Base-by-base conservation (phyloP, 2,797 vertebrate genomes). In the Toxotes lorentzi region DNA sequence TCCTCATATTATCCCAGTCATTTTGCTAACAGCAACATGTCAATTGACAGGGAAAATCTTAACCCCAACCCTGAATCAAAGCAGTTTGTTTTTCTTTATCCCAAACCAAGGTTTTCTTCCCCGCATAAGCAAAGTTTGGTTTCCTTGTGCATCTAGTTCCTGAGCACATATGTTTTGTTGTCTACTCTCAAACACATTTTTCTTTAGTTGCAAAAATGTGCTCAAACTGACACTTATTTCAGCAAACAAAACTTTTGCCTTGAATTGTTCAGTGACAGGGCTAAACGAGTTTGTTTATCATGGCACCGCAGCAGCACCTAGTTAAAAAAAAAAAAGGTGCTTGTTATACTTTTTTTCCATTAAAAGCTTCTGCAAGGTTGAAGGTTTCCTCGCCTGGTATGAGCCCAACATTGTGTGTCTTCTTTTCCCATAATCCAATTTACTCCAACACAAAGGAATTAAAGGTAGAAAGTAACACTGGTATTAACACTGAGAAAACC, bases 1-100 rank as follows among this genome's bases (percentile, higher is more conserved):
- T 24, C 53, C 38, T 72, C 56, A 1, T 23, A 38, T 76, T 27
- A 80, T 58, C 34, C 14, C 47, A 60, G 58, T 61, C 17, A 24
- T 61, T 65, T 69, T 40, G 56, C 76, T 71, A 48, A 59, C 35
- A 73, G 63, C 57, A 32, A 66, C 82, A 53, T 76, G 59, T 84
- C 68, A 81, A 21, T 41, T 65, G 57, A 71, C 0, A 0, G 4
- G 69, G 40, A 48, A 76, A 53, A 66, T 66, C 57, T 56, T 23
- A 70, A 80, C 34, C 56, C 24, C 5, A 12, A 51, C 70, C 64
- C 9, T 4, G 0, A 78, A 57, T 63, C 61, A 79, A 58, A 80
- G 59, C 14, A 21, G 21, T 38, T 5, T 12, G 11, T 1, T 56
- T 62, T 48, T 35, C 56, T 3, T 35, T 0, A 34, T 0, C 56